Base-by-base conservation (phyloP, 2,888 invertebrate genomes). In the Trichacis sp. region DNA sequence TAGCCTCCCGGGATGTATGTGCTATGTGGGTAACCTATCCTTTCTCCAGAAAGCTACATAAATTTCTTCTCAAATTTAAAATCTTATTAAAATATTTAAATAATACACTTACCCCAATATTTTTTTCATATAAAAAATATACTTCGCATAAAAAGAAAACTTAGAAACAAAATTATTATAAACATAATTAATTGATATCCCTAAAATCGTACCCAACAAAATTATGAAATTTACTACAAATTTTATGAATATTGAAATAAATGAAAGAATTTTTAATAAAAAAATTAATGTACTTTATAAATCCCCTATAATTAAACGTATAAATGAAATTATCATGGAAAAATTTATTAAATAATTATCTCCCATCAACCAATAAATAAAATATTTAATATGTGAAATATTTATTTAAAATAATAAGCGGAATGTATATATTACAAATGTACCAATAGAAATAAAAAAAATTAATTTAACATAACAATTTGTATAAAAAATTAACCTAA, bases 381-480 rank as follows among this genome's bases (percentile, higher is more conserved):
- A 24, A 50, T n/a, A 76, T 29, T 70, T 65, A 43, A 43, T 20
- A 51, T 45, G 64, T 58, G 45, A 42, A 43, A 53, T 38, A 48
- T 65, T 60, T 60, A 67, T 59, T 71, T 64, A 77, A 68, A 46
- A 72, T 59, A 68, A 51, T 66, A 82, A 69, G 1, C 81, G 81
- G 46, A 73, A 36, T 1, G 46, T 42, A 71, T 76, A 65, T 59
- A 57, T 53, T 1, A 76, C 54, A 17, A 81, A 81, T 52, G 80
- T 70, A 1, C 72, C 50, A 17, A 73, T 71, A 1, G 76, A 72
- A 63, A 58, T 76, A 77, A 72, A 55, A 61, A 64, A 46, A 53
- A 56, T 30, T 45, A 51, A 12, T 66, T 43, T 30, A 60, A 59
- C 5, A 65, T 53, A 56, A 55, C 47, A 43, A 70, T 83, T 80